These are phyloP conservation scores for Hydropotes inermis DNA, from an alignment of 2,113 vertebrate species.

Conservation along the genomic window DNA sequence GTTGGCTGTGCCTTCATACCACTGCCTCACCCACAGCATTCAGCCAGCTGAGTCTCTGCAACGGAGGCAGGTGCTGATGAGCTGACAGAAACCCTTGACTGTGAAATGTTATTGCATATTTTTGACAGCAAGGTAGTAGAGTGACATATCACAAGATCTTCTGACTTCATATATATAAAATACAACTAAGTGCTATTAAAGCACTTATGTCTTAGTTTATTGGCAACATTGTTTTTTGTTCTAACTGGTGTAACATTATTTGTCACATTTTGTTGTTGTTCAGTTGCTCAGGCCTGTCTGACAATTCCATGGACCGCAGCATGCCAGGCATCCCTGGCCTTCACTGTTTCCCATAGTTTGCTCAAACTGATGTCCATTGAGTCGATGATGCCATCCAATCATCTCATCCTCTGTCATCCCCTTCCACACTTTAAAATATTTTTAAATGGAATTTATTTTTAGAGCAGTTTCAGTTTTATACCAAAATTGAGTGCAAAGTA, in stretches of 20 bases:
- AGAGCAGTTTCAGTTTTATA: not conserved
- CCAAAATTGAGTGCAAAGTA: not conserved
- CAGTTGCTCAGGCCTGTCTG: not conserved
- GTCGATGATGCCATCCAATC: not conserved
- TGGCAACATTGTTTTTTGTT: not conserved
- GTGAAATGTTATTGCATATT: not conserved
- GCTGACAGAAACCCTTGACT: not conserved
- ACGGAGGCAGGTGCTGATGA: accelerated
- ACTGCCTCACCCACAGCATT: accelerated
- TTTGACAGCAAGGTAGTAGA: not conserved
- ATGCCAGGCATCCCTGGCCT: not conserved
- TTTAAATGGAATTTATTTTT: not conserved
- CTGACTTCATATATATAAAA: not conserved
- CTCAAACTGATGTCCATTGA: not conserved
- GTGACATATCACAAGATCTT: not conserved
- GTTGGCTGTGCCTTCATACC: not conserved
- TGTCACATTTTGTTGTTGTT: not conserved
- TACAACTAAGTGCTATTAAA: not conserved
- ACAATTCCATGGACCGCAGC: not conserved
- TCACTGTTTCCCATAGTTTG: not conserved
- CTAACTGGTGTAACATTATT: not conserved
- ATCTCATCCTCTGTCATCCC: not conserved
- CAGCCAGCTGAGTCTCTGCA: not conserved
- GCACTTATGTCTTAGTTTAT: not conserved
- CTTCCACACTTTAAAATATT: not conserved